Evolutionary conservation across 2,888 invertebrate genomes (phyloP).

Genomic region (Arctia plantaginis): DNA sequence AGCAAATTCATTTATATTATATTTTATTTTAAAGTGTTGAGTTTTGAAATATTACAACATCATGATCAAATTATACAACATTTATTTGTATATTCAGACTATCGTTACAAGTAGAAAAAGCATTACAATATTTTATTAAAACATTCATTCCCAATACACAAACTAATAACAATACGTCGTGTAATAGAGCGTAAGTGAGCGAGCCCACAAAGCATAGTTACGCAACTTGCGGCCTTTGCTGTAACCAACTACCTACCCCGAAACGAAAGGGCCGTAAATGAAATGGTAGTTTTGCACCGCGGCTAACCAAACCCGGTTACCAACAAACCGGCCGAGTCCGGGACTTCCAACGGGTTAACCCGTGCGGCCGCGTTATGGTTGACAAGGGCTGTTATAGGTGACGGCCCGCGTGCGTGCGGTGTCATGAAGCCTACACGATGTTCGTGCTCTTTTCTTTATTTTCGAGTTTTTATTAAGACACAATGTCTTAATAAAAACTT

Average conservation of each 20-base stretch:
- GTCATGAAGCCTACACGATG: conserved; percentile 65
- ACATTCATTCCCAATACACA: conserved; percentile 42
- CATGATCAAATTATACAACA: neutral
- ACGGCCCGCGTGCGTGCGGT: conserved; percentile 68
- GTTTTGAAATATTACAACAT: neutral
- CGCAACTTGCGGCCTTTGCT: conserved; percentile 77
- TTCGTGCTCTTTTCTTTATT: conserved; percentile 58
- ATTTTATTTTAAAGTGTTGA: too few species aligned
- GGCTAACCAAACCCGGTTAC: conserved; percentile 67
- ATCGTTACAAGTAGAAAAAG: neutral
- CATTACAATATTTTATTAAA: conserved; percentile 34
- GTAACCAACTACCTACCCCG: conserved; percentile 80
- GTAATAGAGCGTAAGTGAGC: conserved; percentile 66
- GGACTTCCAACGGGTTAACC: conserved; percentile 60
- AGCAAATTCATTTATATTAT: too few species aligned
- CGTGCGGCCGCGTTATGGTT: conserved; percentile 83
- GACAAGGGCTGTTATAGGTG: conserved; percentile 83
- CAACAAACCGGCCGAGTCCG: conserved; percentile 36
- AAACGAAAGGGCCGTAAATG: conserved; percentile 84
- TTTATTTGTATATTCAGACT: neutral
- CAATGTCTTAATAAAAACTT: too few species aligned
- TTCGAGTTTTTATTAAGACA: conserved; percentile 29
- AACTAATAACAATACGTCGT: conserved; percentile 59
- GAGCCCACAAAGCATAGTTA: conserved; percentile 79
- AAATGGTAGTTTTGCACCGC: conserved; percentile 84